These are phyloP conservation scores for Sinosuthora webbiana DNA, from an alignment of 2,113 vertebrate species.

Conservation along the genomic window DNA sequence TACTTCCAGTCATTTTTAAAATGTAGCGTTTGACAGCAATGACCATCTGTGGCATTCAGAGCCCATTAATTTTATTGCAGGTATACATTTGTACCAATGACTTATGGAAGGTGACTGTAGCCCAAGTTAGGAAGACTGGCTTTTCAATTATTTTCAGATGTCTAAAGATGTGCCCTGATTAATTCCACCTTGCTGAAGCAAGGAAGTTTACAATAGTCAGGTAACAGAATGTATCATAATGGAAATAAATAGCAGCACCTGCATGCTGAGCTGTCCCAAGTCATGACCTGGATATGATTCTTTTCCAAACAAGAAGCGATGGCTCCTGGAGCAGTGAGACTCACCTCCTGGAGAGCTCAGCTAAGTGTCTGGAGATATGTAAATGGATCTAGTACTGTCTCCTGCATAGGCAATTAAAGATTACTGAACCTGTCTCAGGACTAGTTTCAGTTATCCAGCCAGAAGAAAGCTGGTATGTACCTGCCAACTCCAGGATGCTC, in stretches of 20 bases:
- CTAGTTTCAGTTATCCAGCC: not conserved
- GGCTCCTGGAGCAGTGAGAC: not conserved
- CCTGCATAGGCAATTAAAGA: not conserved
- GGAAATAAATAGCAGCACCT: not conserved
- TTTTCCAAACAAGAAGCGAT: not conserved
- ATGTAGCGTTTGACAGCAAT: not conserved
- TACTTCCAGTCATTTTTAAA: not conserved
- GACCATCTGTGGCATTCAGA: not conserved
- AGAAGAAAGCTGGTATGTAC: not conserved
- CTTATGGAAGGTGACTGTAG: not conserved
- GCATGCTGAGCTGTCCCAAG: not conserved
- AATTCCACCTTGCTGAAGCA: not conserved
- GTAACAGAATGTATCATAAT: not conserved
- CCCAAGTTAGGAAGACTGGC: not conserved
- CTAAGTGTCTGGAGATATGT: rapidly evolving
- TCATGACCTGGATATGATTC: not conserved
- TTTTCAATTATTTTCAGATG: not conserved
- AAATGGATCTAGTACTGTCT: not conserved
- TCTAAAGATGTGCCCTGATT: not conserved
- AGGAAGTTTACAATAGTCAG: not conserved
- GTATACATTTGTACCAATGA: not conserved
- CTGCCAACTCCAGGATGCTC: not conserved
- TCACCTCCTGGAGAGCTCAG: not conserved
- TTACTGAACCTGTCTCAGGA: not conserved
- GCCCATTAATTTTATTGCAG: not conserved